Evolutionary conservation across 2,888 invertebrate species (phyloP).

Genomic region (Cantharis flavilabris): DNA sequence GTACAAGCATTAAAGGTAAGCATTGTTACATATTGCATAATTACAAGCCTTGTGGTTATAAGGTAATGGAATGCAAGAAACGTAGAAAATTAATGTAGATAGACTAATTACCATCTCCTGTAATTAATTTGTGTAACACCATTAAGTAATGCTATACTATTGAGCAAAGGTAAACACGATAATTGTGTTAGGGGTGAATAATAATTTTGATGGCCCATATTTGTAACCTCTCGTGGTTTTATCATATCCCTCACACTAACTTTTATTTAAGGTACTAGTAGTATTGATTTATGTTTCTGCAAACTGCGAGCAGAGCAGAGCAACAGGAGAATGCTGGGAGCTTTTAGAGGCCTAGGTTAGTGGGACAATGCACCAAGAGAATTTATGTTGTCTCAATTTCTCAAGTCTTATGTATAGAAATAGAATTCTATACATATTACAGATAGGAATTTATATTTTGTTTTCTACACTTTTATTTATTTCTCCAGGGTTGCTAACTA

Average conservation of each 20-base stretch:
- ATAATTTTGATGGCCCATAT: neutral
- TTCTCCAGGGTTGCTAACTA: neutral
- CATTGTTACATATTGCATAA: neutral
- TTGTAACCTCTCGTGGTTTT: neutral
- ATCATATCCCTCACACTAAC: neutral
- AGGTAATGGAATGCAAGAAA: neutral
- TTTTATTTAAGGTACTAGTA: constrained; percentile 3
- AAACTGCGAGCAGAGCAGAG: constrained; percentile 6
- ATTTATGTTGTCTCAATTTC: constrained; percentile 1
- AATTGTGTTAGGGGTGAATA: neutral
- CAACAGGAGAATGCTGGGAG: constrained; percentile 14
- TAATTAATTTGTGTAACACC: neutral
- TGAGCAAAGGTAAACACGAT: neutral
- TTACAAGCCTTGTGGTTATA: neutral
- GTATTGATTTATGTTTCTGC: constrained; percentile 16
- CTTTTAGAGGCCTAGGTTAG: constrained; percentile 16
- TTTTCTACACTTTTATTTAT: neutral
- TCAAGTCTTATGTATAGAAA: neutral
- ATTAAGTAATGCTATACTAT: neutral
- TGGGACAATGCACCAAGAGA: constrained; percentile 10
- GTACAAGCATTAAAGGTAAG: neutral
- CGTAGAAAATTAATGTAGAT: neutral
- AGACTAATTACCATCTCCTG: neutral
- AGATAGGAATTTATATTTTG: neutral
- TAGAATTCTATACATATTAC: neutral